Evolutionary conservation across 1,140 invertebrate species (phyloP), one percentile per base, ranked within the genome.

Genomic region (Drosophila ohnishii): DNA sequence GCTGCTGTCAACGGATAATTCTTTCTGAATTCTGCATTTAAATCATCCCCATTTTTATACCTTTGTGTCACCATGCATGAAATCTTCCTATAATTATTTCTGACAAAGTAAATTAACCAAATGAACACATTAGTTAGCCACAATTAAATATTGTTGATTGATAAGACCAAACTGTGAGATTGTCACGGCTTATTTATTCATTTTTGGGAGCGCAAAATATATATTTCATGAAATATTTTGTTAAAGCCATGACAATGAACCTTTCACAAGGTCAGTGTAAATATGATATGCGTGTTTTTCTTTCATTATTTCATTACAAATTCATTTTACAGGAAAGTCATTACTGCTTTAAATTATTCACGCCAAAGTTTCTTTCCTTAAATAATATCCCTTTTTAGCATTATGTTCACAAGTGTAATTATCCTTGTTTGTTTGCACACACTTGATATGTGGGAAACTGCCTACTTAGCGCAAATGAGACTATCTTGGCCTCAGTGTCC

Each of bases 401-500:
- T 40, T 40, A 37, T 37, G 3, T 10, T 10, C 9, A 39, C 5
- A 56, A 56, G 53, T 39, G 8, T 50, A 48, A 48, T 48, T 32
- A 32, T 59, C 28, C 6, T 32, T 9, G 40, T 14, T 25, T 9
- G 14, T 32, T 40, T 30, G 14, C 25, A 47, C 60, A 65, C 22
- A 37, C 60, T 65, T 45, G 16, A 59, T 59, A 51, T 73, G 48
- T 47, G 58, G 45, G 64, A 67, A 37, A 73, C 40, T 45, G 55
- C 48, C 42, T 73, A 73, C 80, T 82, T 77, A 71, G 71, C 61
- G 72, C 65, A 73, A 84, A 84, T 84, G 66, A 50, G 75, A 84
- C 77, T 84, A 85, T 45, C 76, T 45, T 48, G 66, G 66, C 61
- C 65, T 58, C 81, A 61, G 62, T 64, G 14, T 22, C 53, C 81